Percentiles rank a stretch among this genome's conserved stretches.
Evolutionary conservation across 2,888 invertebrate species (phyloP).

Genomic region (Polydrusus tereticollis): DNA sequence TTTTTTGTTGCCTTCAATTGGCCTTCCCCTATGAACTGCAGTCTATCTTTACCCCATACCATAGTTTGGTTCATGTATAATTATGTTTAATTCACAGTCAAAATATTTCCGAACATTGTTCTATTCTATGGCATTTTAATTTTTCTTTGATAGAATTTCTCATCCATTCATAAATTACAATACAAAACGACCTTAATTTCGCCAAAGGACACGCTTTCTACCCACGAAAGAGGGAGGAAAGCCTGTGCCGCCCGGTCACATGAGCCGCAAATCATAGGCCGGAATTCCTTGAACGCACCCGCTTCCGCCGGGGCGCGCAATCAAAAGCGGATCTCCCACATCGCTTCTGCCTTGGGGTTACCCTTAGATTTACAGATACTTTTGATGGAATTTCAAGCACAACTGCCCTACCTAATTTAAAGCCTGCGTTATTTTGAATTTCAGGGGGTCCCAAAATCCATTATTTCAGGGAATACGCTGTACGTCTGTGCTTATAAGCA

Average conservation of each 20-base stretch:
- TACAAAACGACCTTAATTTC: conserved; percentile 35
- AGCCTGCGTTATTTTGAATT: conserved; percentile 8
- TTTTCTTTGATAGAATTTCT: conserved; percentile 34
- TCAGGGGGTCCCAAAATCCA: background rate
- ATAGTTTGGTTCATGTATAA: too few relatives aligned
- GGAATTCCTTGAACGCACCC: conserved; percentile 74
- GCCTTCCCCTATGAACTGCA: too few relatives aligned
- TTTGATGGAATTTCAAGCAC: conserved; percentile 26
- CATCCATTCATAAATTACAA: conserved; percentile 39
- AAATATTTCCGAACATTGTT: conserved; percentile 29
- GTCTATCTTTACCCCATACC: too few relatives aligned
- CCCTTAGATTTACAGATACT: conserved; percentile 20
- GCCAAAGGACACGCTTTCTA: conserved; percentile 37
- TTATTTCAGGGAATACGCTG: too few relatives aligned
- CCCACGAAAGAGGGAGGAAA: conserved; percentile 28
- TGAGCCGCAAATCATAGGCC: conserved; percentile 72
- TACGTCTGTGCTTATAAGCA: too few relatives aligned
- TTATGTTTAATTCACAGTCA: too few relatives aligned
- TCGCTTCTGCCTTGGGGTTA: conserved; percentile 51
- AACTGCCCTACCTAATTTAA: conserved; percentile 17
- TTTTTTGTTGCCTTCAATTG: too few relatives aligned
- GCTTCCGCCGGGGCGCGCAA: conserved; percentile 64
- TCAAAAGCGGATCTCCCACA: conserved; percentile 64
- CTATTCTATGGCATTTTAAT: conserved; percentile 28
- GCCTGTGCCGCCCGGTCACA: conserved; percentile 55